Evolutionary conservation across 2,888 invertebrate species (phyloP), one percentile per base, ranked within the genome.

Genomic region (Dynastes grantii): DNA sequence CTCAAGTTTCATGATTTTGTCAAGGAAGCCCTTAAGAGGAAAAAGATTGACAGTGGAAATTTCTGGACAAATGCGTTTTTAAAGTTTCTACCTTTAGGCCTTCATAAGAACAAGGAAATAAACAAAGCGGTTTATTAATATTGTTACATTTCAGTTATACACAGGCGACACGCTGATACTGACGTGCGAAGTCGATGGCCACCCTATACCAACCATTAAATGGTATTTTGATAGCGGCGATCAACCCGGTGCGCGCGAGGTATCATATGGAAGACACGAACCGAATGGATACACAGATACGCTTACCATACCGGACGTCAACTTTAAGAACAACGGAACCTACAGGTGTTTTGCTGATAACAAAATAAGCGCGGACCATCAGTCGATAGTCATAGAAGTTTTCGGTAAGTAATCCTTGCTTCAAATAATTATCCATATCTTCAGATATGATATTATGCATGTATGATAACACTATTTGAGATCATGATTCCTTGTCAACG

Each of bases 371-470:
- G 55, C 4, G 6, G 73, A 73, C 58, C 58, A 73, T 13, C 32
- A 58, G 16, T 40, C 73, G 16, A 73, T 73, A 73, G 58, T 58
- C 11, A 58, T 73, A 73, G 73, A 73, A 58, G 73, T 73, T 58
- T 73, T 58, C 22, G 73, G 73, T 73, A 73, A 73, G 73, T 73
- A 9, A 49, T 13, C 9, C 29, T 53, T n/a, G 55, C 55, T 6
- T n/a, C 11, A 27, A 5, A 63, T 27, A 27, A 13, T 11, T 63
- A 63, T 3, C 11, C 4, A 32, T 63, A 8, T 11, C 22, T 27
- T 63, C 13, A 63, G 11, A 32, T 63, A 5, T 13, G 32, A 11
- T 11, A 37, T 37, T 37, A 5, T 37, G 63, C 63, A 29, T 32
- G 63, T 37, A 29, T 63, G 32, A 29, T 63, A 63, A 32, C 27